These are phyloP conservation scores for Brachionus asplanchnoidis DNA, from an alignment of 1,140 invertebrate genomes.

Conservation along the genomic window DNA sequence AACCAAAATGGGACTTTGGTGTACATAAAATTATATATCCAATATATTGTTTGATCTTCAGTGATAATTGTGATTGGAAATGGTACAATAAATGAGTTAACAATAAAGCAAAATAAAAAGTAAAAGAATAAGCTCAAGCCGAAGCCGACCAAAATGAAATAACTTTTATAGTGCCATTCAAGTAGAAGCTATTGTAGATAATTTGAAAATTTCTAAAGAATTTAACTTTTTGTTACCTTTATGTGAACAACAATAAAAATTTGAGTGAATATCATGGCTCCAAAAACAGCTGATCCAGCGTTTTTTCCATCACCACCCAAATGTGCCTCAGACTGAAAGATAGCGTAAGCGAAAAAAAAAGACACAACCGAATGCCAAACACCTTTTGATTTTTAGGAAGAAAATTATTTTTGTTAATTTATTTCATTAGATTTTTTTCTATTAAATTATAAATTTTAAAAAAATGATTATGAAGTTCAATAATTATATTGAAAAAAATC, in stretches of 20 bases:
- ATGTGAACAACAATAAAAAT: slow-evolving; percentile 31
- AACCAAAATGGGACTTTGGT: slow-evolving; percentile 12
- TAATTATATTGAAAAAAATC: background rate
- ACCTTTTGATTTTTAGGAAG: background rate
- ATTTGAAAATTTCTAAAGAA: background rate
- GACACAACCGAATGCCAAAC: slow-evolving; percentile 18
- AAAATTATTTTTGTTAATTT: background rate
- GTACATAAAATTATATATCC: slow-evolving; percentile 32
- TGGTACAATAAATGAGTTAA: slow-evolving; percentile 33
- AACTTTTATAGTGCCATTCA: slow-evolving; percentile 37
- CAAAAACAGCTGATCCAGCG: background rate
- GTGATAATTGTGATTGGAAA: background rate
- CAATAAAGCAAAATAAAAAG: background rate
- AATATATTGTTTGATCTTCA: slow-evolving; percentile 21
- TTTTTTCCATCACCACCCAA: slow-evolving; percentile 12
- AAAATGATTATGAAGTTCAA: too few relatives aligned
- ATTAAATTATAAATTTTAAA: background rate
- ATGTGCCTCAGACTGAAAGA: background rate
- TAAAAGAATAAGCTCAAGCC: slow-evolving; percentile 5
- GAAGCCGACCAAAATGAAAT: background rate
- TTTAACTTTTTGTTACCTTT: slow-evolving; percentile 4
- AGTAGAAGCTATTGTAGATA: background rate
- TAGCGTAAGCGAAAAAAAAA: background rate
- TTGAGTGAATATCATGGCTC: slow-evolving; percentile 12
- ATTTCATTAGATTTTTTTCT: background rate